Conservation (phyloP, 2,888 invertebrate species). For the Spilarctia lutea region DNA sequence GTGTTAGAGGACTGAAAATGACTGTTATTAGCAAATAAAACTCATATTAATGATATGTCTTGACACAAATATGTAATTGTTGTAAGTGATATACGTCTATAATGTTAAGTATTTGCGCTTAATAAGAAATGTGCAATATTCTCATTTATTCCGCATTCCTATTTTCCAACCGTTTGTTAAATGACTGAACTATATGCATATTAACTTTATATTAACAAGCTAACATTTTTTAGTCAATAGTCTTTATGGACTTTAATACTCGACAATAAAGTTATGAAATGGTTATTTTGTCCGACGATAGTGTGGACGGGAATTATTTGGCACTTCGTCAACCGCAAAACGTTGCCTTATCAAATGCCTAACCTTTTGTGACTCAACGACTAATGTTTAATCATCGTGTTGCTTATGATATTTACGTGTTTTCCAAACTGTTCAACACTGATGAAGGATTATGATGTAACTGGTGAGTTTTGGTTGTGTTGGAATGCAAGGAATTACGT, state of each 20-base stretch:
- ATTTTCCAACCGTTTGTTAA: neutral
- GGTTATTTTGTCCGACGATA: neutral
- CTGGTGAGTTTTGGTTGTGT: constrained; percentile 12
- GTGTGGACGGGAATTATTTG: neutral
- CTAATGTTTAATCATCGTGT: constrained; percentile 2
- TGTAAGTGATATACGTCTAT: neutral
- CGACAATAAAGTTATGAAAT: neutral
- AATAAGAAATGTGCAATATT: neutral
- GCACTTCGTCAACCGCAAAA: constrained; percentile 10
- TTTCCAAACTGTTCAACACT: constrained; percentile 1
- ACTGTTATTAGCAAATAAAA: neutral
- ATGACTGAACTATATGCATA: neutral
- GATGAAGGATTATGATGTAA: constrained; percentile 34
- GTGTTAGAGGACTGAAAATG: neutral
- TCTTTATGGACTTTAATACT: neutral
- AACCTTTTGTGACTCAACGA: constrained; percentile 7
- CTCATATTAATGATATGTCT: neutral
- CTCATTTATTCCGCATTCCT: neutral
- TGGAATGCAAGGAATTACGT: constrained; percentile 37
- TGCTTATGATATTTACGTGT: neutral
- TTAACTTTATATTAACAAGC: neutral
- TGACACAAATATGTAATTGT: neutral
- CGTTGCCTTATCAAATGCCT: neutral
- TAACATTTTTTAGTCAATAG: neutral
- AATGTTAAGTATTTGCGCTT: neutral